Percentiles rank a stretch among this genome's conserved stretches.
Evolutionary conservation across 2,113 vertebrate genomes (phyloP).

Genomic region (human (Homo sapiens)): GRCh38 chr6:41510001-41510500

Average conservation of each 20-base stretch:
- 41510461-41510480: neutral
- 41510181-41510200: neutral
- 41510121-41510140: neutral
- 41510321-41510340: neutral
- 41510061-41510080: neutral
- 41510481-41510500: neutral
- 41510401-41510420: neutral
- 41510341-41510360: neutral
- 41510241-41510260: neutral
- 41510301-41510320: neutral
- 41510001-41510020: neutral
- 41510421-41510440: neutral
- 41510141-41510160: neutral
- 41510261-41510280: neutral
- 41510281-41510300: neutral
- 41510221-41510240: neutral
- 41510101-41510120: neutral
- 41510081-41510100: neutral
- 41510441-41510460: neutral
- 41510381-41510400: neutral
- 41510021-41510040: neutral
- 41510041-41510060: neutral
- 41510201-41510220: neutral
- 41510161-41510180: neutral
- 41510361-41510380: neutral